Percentiles rank a stretch among this genome's conserved stretches.
These are phyloP conservation scores for Oophaga sylvatica DNA, from an alignment of 2,797 vertebrate genomes.

Conservation along the genomic window DNA sequence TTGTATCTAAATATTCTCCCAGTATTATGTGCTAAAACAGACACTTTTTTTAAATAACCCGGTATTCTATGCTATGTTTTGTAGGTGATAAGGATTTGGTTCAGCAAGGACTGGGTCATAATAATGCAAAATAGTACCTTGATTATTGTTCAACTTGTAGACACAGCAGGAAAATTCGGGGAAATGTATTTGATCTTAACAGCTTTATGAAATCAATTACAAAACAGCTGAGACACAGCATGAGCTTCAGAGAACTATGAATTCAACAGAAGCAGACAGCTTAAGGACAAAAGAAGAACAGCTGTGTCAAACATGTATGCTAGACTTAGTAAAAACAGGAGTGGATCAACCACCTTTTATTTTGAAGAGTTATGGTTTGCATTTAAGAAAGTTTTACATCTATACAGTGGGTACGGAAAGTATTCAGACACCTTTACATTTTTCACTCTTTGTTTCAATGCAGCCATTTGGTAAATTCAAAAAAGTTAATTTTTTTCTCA, in stretches of 20 bases:
- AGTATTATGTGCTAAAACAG: not conserved
- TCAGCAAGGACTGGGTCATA: not conserved
- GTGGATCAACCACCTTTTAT: not conserved
- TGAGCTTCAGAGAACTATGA: conserved; percentile 2
- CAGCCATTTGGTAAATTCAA: no score
- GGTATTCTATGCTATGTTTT: not conserved
- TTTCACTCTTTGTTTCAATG: no score
- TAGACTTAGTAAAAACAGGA: not conserved
- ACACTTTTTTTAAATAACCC: not conserved
- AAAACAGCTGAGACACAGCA: conserved; percentile 29
- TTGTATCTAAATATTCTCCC: not conserved
- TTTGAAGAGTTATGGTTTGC: not conserved
- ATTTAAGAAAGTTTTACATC: not conserved
- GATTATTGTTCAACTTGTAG: conserved; percentile 6
- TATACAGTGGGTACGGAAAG: no score
- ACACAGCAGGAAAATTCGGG: conserved; percentile 15
- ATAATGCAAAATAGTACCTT: conserved; percentile 7
- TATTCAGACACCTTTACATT: no score
- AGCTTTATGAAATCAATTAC: conserved; percentile 30
- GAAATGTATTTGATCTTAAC: conserved; percentile 23
- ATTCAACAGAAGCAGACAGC: conserved; percentile 11
- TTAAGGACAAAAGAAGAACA: conserved; percentile 14
- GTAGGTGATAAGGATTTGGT: conserved; percentile 7
- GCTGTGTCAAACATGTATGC: not conserved
- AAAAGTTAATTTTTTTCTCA: no score